Evolutionary conservation across 2,797 vertebrate species (phyloP).

Genomic region (Poeciliopsis infans): DNA sequence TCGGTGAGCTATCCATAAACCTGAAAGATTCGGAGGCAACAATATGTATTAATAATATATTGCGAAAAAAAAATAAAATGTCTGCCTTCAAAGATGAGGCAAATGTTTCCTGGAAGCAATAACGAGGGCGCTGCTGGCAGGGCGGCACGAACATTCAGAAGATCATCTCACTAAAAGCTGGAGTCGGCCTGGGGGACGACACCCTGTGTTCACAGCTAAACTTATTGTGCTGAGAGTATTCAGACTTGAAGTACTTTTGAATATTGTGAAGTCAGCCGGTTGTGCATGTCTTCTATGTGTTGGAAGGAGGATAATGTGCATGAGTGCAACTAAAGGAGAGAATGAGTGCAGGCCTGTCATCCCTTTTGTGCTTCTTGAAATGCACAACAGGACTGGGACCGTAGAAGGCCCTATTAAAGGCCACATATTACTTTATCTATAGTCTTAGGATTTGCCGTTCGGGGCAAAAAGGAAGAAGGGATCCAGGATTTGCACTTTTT

Average conservation of each 20-base stretch:
- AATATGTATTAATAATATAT: constrained; percentile 70
- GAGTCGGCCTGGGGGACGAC: constrained; percentile 52
- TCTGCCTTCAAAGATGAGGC: constrained; percentile 61
- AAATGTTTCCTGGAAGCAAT: constrained; percentile 59
- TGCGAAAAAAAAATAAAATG: constrained; percentile 33
- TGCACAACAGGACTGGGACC: constrained; percentile 15
- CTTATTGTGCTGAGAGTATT: constrained; percentile 27
- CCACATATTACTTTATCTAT: constrained; percentile 35
- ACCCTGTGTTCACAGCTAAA: constrained; percentile 42
- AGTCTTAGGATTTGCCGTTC: constrained; percentile 17
- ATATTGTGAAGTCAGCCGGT: constrained; percentile 33
- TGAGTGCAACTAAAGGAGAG: not conserved
- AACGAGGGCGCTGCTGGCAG: constrained; percentile 59
- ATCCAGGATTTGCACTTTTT: constrained; percentile 34
- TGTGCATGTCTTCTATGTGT: constrained; percentile 22
- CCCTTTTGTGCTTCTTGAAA: constrained; percentile 15
- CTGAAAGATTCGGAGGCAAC: constrained; percentile 58
- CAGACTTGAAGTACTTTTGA: constrained; percentile 33
- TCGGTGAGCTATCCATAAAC: constrained; percentile 34
- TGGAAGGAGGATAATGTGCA: constrained; percentile 17
- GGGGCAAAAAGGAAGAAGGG: constrained; percentile 15
- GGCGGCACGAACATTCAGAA: constrained; percentile 66
- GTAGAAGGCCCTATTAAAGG: constrained; percentile 1
- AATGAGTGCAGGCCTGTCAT: constrained; percentile 11
- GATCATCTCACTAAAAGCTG: constrained; percentile 71